Evolutionary conservation across 2,113 vertebrate species (phyloP).

Genomic region (Triplophysa rosa): DNA sequence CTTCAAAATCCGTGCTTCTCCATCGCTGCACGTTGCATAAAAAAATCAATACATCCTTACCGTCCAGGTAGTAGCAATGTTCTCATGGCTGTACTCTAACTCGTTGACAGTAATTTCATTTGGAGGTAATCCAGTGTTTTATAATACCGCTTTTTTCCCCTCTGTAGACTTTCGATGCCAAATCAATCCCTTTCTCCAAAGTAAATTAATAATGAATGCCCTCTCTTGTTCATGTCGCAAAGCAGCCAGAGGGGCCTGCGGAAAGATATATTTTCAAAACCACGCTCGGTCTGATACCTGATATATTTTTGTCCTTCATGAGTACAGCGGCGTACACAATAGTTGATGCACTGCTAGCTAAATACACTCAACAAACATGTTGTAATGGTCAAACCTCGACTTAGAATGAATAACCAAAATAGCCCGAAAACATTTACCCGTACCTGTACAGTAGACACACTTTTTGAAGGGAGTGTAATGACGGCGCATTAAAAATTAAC

Average conservation of each 20-base stretch:
- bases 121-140: constrained; percentile 59
- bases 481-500: constrained; percentile 55
- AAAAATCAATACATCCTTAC: constrained; percentile 23
- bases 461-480: constrained; percentile 51
- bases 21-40: background rate
- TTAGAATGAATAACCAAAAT: background rate
- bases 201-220: constrained; percentile 55
- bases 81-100: constrained; percentile 16
- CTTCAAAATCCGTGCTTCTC: background rate
- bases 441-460: constrained; percentile 10
- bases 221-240: constrained; percentile 43
- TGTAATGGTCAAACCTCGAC: no score
- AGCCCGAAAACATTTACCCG: constrained; percentile 37
- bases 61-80: background rate
- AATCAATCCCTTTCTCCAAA: constrained; percentile 51
- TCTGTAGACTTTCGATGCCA: constrained; percentile 52
- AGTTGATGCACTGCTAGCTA: background rate
- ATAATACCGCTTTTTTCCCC: constrained; percentile 60
- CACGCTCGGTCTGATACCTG: constrained; percentile 14
- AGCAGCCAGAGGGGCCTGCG: constrained; percentile 22
- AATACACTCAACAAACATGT: background rate
- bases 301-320: constrained; percentile 32
- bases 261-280: constrained; percentile 49
- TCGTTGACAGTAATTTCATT: constrained; percentile 46
- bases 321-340: constrained; percentile 10